Percentiles rank a stretch among this genome's conserved stretches.
Evolutionary conservation across 2,113 vertebrate species (phyloP).

Genomic region (Bubo scandiacus): DNA sequence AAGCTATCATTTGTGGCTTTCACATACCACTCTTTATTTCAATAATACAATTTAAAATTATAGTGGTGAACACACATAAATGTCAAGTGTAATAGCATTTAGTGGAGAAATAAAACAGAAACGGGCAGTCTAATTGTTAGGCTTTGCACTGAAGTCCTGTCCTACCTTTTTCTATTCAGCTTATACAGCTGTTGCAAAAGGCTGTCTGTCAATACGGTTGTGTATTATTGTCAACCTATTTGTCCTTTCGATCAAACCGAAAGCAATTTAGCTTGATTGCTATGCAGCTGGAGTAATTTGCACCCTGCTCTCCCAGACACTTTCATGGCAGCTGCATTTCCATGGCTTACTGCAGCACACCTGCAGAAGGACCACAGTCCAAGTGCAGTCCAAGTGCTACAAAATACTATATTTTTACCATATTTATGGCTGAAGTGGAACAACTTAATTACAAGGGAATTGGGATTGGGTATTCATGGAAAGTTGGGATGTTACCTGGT

Average conservation of each 20-base stretch:
- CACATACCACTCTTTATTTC: not conserved
- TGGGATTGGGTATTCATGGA: not conserved
- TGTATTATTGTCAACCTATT: constrained; percentile 11
- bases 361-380: constrained; percentile 32
- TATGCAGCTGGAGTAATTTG: not conserved
- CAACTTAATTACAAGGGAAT: not conserved
- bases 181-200: not conserved
- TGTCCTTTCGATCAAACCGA: not conserved
- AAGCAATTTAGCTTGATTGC: constrained; percentile 36
- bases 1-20: not conserved
- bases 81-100: constrained; percentile 20
- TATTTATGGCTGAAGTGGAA: not conserved
- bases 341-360: constrained; percentile 53
- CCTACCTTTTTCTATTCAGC: not conserved
- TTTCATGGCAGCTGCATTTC: constrained; percentile 49
- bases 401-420: not conserved
- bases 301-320: not conserved
- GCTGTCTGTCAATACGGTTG: not conserved
- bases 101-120: constrained; percentile 27
- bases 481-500: not conserved
- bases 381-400: not conserved
- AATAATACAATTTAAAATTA: constrained; percentile 25
- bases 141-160: not conserved
- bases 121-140: not conserved
- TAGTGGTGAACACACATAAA: not conserved